Conservation (phyloP, 2,113 vertebrate species). For the Dipodomys merriami region DNA sequence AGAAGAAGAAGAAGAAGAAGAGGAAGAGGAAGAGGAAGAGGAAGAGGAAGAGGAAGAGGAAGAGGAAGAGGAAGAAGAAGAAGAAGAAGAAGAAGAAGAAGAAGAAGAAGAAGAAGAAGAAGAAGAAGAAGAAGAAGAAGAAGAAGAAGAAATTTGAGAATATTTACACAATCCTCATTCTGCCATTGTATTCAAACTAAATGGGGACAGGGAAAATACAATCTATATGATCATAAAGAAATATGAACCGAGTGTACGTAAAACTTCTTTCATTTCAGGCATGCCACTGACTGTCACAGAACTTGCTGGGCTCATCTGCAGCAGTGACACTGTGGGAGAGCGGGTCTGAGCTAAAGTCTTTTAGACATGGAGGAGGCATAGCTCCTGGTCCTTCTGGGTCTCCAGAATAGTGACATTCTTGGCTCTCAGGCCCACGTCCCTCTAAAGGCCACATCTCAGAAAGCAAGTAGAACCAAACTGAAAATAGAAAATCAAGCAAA, state of each 20-base stretch:
- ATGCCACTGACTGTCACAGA: not conserved
- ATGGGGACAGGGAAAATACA: not conserved
- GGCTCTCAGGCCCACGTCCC: not conserved
- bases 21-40: too few species aligned
- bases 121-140: too few species aligned
- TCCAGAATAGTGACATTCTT: not conserved
- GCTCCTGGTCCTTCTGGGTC: not conserved
- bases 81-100: too few species aligned
- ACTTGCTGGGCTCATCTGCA: too few species aligned
- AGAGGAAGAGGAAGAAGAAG: too few species aligned
- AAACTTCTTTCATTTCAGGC: not conserved
- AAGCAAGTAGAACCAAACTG: not conserved
- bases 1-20: rapidly evolving
- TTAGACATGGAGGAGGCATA: not conserved
- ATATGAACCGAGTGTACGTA: not conserved
- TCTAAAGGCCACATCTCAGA: not conserved
- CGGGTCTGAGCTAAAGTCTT: not conserved
- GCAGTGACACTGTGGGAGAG: rapidly evolving
- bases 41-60: too few species aligned
- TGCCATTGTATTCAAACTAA: not conserved
- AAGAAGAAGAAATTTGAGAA: too few species aligned
- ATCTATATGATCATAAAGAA: not conserved
- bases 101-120: too few species aligned
- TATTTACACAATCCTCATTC: not conserved
- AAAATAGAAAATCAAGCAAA: too few species aligned